These are phyloP conservation scores for Resseliella maxima DNA, from an alignment of 2,888 invertebrate genomes.

Conservation along the genomic window DNA sequence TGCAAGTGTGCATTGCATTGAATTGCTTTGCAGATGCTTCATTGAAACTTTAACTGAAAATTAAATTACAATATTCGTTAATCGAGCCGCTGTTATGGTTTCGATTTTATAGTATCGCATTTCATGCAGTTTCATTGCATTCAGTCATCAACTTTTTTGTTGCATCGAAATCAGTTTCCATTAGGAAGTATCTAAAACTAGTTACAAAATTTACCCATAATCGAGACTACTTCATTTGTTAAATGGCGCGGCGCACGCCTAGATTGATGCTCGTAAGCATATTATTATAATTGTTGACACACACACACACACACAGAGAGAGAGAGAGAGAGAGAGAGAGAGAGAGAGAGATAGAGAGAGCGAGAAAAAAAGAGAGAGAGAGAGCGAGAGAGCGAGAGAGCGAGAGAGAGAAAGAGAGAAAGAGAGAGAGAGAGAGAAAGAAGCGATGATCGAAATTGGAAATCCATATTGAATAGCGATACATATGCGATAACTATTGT, in stretches of 20 bases:
- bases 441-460: conserved; percentile 30
- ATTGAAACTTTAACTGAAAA: conserved; percentile 2
- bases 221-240: not conserved
- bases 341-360: too few relatives aligned
- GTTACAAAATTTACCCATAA: not conserved
- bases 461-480: not conserved
- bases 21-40: not conserved
- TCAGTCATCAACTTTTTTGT: not conserved
- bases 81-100: not conserved
- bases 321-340: too few relatives aligned
- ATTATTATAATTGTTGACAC: too few relatives aligned
- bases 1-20: not conserved
- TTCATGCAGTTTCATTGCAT: not conserved
- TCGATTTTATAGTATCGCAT: not conserved
- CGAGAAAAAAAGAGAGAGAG: too few relatives aligned
- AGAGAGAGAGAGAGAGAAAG: not conserved
- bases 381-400: too few relatives aligned
- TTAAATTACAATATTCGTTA: conserved; percentile 44
- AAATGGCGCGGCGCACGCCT: too few relatives aligned
- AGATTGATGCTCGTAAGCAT: too few relatives aligned
- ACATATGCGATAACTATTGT: not conserved
- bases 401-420: too few relatives aligned
- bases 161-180: not conserved
- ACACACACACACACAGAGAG: too few relatives aligned
- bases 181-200: conserved; percentile 23